These are phyloP conservation scores for Naso thynnoides DNA, from an alignment of 2,797 vertebrate genomes.

Conservation along the genomic window DNA sequence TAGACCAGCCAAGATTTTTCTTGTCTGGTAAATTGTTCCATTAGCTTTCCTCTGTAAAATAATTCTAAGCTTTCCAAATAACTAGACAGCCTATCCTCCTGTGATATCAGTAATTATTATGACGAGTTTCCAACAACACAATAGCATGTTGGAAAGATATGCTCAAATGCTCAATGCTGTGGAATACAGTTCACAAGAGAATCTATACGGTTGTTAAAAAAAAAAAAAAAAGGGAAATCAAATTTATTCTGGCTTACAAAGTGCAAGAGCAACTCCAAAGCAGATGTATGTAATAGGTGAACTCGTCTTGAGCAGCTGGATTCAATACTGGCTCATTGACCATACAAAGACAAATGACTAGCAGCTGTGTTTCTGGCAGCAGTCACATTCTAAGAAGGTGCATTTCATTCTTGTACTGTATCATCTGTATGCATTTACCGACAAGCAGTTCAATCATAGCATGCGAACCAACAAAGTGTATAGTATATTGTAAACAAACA, in stretches of 20 bases:
- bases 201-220: slow-evolving; percentile 24
- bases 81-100: slow-evolving; percentile 52
- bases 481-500: background rate
- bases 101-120: slow-evolving; percentile 68
- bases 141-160: slow-evolving; percentile 53
- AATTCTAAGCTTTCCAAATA: slow-evolving; percentile 63
- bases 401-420: slow-evolving; percentile 44
- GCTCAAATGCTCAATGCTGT: slow-evolving; percentile 31
- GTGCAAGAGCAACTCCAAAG: slow-evolving; percentile 51
- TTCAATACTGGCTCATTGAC: slow-evolving; percentile 82
- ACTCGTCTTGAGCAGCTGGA: slow-evolving; percentile 83
- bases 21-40: slow-evolving; percentile 65
- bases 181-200: slow-evolving; percentile 35
- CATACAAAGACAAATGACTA: slow-evolving; percentile 89
- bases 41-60: slow-evolving; percentile 54
- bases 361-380: slow-evolving; percentile 89
- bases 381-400: slow-evolving; percentile 74
- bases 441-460: background rate
- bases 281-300: slow-evolving; percentile 86
- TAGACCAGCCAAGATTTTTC: slow-evolving; percentile 34
- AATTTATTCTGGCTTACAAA: slow-evolving; percentile 26
- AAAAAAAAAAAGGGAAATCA: slow-evolving; percentile 4
- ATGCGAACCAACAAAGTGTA: background rate
- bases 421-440: slow-evolving; percentile 27
- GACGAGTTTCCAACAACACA: slow-evolving; percentile 64